Evolutionary conservation across 2,797 vertebrate genomes (phyloP), one percentile per base, ranked within the genome.

Genomic region (Prunella strophiata): DNA sequence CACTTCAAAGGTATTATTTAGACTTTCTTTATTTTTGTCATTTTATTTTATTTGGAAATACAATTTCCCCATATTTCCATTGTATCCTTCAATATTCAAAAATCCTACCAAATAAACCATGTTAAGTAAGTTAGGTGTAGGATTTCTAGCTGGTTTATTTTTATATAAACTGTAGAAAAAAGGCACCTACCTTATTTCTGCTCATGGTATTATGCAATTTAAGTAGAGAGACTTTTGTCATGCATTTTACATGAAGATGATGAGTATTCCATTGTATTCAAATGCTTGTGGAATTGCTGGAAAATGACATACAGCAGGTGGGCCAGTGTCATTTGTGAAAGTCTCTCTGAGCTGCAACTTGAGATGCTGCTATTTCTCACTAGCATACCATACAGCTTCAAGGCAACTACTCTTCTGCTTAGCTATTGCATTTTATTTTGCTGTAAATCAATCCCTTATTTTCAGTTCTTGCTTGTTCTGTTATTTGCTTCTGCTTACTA

Each of bases 241-340:
- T 88, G 71, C 85, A 83, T 96, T 94, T 96, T 92, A 40, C 92
- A 47, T 83, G 73, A 85, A 94, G 79, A 80, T 83, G 72, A 80
- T 92, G 94, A 94, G 91, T 51, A 80, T 57, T 75, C 70, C 36
- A 50, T 89, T 83, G 81, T 92, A 42, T 95, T 96, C 95, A 96
- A 82, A 93, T 79, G n/a, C 50, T 85, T 80, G 40, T 74, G 80
- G 91, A 96, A 92, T 94, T 74, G 65, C 91, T 91, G 57, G 57
- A 77, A 92, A 92, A 95, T 67, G 30, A 74, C 87, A 86, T 94
- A 78, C 71, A 91, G 94, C 95, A 96, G 94, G 94, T 81, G 91
- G 88, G 71, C 89, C n/a, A 76, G 54, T 94, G 88, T 95, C 73
- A 82, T 97, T 93, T 96, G 73, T 30, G 78, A 62, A 16, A n/a